Evolutionary conservation across 2,888 invertebrate species (phyloP), one percentile per base, ranked within the genome.

Genomic region (Neoitamus cyanurus): DNA sequence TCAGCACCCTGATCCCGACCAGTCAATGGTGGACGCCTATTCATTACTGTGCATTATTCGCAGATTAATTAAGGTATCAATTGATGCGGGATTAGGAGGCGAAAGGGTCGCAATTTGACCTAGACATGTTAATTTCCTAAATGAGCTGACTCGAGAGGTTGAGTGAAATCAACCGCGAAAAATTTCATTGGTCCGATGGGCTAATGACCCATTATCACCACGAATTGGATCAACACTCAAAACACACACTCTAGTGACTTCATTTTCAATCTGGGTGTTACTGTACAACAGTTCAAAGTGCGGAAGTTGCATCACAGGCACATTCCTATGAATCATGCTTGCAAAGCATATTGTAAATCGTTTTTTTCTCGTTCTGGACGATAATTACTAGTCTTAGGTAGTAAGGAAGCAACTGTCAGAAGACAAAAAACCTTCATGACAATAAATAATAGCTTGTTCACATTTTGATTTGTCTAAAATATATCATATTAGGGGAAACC

Each of bases 41-140:
- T 42, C 75, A 48, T 83, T 85, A 68, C 36, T 84, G 72, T 77
- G 82, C 80, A 84, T 82, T 82, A 70, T 82, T 83, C 73, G 25
- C 20, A 85, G 83, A 85, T 85, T 85, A 85, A 85, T 85, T 85
- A 83, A 73, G 85, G 80, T 83, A 85, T 85, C 80, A 85, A 36
- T 80, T 58, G 80, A 20, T 58, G 20, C 42, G 58, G 58, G 82
- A 70, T 82, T 73, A 84, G 83, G 58, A 34, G 82, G 72, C 46
- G 58, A 78, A 37, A 48, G 75, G 84, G 34, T 15, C 31, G n/a
- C 73, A 6, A 9, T 58, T 58, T 70, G 70, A 31, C n/a, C 70
- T 70, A 31, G 70, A 31, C 30, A 70, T 34, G 70, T 70, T 70
- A 31, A 34, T 34, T 70, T 34, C 5, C 30, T 11, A 25, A 30